Conservation (phyloP, 2,888 invertebrate species). For the Scrobipalpa atriplicella region DNA sequence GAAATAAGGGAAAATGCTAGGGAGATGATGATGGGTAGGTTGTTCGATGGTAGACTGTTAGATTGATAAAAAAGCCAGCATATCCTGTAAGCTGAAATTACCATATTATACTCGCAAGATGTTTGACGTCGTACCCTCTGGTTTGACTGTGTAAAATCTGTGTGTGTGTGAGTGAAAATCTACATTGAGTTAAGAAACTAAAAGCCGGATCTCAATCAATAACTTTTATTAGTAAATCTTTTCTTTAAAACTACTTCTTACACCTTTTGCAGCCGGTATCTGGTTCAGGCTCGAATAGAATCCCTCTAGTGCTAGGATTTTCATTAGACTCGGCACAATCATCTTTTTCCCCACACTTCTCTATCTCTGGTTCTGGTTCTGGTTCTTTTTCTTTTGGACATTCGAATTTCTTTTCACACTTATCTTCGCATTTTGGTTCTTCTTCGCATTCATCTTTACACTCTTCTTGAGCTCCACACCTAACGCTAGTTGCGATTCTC, state of each 20-base stretch:
- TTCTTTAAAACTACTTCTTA: constrained; percentile 13
- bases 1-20: too few relatives aligned
- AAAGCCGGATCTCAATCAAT: not conserved
- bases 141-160: too few relatives aligned
- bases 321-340: constrained; percentile 24
- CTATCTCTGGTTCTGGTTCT: constrained; percentile 25
- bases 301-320: constrained; percentile 36
- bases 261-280: constrained; percentile 29
- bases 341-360: constrained; percentile 30
- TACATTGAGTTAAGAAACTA: too few relatives aligned
- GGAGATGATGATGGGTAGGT: too few relatives aligned
- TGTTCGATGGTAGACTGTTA: too few relatives aligned
- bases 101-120: too few relatives aligned
- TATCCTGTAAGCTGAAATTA: too few relatives aligned
- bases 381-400: constrained; percentile 31
- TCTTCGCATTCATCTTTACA: constrained; percentile 38
- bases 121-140: too few relatives aligned
- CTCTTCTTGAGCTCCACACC: constrained; percentile 18
- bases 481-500: not conserved
- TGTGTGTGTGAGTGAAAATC: too few relatives aligned
- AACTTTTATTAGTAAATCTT: not conserved
- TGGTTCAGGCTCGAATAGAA: constrained; percentile 2
- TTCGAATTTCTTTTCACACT: constrained; percentile 27
- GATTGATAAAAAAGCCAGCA: too few relatives aligned
- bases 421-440: constrained; percentile 38